Evolutionary conservation across 2,888 invertebrate species (phyloP), one percentile per base, ranked within the genome.

Genomic region (Sesamia inferens): DNA sequence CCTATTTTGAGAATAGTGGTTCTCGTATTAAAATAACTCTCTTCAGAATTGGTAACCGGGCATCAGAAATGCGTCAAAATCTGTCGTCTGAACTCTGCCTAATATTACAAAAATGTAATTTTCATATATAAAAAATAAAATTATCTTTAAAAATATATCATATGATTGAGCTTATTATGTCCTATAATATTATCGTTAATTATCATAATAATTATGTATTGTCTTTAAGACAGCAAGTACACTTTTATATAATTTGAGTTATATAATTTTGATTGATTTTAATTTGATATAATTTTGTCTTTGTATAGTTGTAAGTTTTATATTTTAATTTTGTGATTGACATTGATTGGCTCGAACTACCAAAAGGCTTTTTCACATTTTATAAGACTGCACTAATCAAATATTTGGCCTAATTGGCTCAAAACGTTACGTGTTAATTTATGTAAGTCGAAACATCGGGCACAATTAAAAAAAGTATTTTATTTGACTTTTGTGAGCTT

Each of bases 241-340:
- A 59, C 58, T 31, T 76, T 59, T 31, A n/a, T 11, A 19, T 62
- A 44, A 31, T 55, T 65, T 10, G 59, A 42, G 10, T 64, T 62
- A 69, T 71, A 47, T 71, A 48, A 76, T 75, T 76, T 70, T 77
- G 19, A 51, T 47, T 69, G 47, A 57, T 58, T 74, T 48, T 47
- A n/a, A 44, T 48, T 75, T 5, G 16, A 51, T 61, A 19, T 61
- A 51, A 31, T 81, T 63, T 58, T 62, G 51, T 63, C 61, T 0
- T 19, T 47, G 7, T 42, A 11, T 81, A 71, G 44, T 82, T 54
- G 0, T 78, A 71, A 72, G 79, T 66, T 82, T 62, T 82, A 54
- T 75, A 58, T 57, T 57, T 19, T 59, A 61, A 51, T 63, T 54
- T 47, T 57, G 47, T 58, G 31, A 31, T 51, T 54, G 44, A 57